Evolutionary conservation across 2,113 vertebrate species (phyloP).

Genomic region (Rhineura floridana): DNA sequence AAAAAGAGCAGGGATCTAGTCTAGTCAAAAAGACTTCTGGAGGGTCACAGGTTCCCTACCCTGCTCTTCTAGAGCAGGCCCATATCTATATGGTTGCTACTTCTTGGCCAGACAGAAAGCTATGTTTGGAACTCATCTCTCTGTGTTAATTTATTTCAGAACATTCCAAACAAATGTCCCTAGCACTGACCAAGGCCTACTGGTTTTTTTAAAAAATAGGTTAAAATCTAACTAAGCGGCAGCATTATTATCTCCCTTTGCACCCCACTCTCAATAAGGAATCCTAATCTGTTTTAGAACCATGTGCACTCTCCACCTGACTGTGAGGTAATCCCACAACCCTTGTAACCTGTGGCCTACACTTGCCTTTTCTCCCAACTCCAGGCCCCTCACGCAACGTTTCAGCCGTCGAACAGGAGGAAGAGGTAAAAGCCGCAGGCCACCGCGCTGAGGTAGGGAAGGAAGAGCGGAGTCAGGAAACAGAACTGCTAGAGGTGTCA

Average conservation of each 20-base stretch:
- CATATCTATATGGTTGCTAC: neutral
- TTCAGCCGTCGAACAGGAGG: conserved; percentile 35
- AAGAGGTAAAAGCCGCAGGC: conserved; percentile 66
- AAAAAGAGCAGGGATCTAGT: neutral
- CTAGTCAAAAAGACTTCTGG: neutral
- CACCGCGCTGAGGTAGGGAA: conserved; percentile 35
- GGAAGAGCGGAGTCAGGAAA: conserved; percentile 44
- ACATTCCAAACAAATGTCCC: neutral
- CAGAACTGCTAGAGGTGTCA: conserved; percentile 44
- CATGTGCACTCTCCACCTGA: neutral
- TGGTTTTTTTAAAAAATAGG: neutral
- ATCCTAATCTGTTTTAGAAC: conserved; percentile 1
- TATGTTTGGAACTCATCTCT: neutral
- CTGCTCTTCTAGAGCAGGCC: neutral
- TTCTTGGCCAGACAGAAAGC: neutral
- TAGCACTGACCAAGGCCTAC: neutral
- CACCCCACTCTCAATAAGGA: neutral
- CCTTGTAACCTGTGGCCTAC: conserved; percentile 25
- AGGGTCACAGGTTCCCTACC: neutral
- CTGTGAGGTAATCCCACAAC: neutral
- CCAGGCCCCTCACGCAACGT: conserved; percentile 19
- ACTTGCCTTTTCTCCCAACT: conserved; percentile 43
- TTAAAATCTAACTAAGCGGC: neutral
- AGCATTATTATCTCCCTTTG: neutral
- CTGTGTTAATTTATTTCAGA: neutral